Base-by-base conservation (phyloP, 1,140 invertebrate genomes). In the Pygmarrhopalites habei region DNA sequence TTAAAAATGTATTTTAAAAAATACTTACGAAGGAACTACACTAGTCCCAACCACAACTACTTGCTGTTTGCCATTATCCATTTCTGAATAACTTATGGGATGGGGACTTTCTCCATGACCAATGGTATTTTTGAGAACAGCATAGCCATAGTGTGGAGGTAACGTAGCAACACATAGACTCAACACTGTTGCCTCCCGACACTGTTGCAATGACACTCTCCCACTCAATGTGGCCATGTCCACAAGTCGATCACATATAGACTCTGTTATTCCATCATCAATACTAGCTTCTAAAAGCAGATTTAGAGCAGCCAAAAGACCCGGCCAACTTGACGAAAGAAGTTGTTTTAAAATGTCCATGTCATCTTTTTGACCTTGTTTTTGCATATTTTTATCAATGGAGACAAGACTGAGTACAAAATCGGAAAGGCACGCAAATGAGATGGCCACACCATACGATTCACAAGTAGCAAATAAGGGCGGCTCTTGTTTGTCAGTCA, bases 251-350 rank as follows among this genome's bases (percentile, higher is more conserved):
- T 71, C 69, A 57, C 69, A 71, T 46, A 71, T 71, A 0, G 64
- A 64, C 35, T 71, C 69, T 2, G 69, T 68, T 17, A 85, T 43
- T 81, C 86, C 62, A 86, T 98, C 95, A 72, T 98, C 94, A 51
- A 92, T 92, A 72, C 93, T 95, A 1, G 93, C 92, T 77, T 98
- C 95, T 19, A 97, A 85, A 17, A 98, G 76, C 0, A 94, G 85
- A 67, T 89, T 90, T 28, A 98, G 78, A 10, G 94, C 92, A 70
- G 91, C 90, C 17, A 97, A 79, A 29, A 98, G 77, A 5, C 92
- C 93, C 75, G 90, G 92, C 93, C 94, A 98, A 66, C 92, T 93
- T 0, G 93, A 97, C 73, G 90, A 90, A 2, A 98, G 86, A 23
- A 98, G 76, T 75, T 95, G 87, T 35, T 66, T 65, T 2, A 71